Conservation (phyloP, 1,140 invertebrate species). For the Heliconius hermathena region DNA sequence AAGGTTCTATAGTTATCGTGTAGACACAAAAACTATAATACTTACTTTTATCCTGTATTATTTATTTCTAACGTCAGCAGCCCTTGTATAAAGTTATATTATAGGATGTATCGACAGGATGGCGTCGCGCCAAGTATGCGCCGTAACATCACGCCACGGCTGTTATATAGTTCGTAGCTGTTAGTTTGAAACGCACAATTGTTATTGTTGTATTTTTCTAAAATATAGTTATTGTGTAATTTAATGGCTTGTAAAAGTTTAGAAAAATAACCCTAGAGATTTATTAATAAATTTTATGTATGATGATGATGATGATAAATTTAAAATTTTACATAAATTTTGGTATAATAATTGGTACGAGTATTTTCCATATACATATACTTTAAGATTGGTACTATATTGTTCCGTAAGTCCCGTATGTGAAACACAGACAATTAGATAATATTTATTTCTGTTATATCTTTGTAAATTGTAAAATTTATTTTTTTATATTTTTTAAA, state of each 20-base stretch:
- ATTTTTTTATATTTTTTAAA: no score
- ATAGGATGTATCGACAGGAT: constrained; percentile 47
- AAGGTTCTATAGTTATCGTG: not conserved
- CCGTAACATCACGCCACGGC: constrained; percentile 55
- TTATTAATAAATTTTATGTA: no score
- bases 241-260: not conserved
- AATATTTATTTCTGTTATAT: no score
- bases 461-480: no score
- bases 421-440: no score
- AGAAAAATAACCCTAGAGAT: not conserved
- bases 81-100: constrained; percentile 32
- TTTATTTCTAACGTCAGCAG: constrained; percentile 24
- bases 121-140: constrained; percentile 60
- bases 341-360: no score
- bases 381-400: no score
- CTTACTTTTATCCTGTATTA: not conserved
- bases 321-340: no score
- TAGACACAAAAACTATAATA: not conserved
- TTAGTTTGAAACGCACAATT: not conserved
- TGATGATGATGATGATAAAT: no score
- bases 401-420: no score
- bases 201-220: not conserved
- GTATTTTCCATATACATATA: no score
- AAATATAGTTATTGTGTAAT: not conserved
- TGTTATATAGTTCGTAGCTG: constrained; percentile 17